phyloP scores from a whole-genome alignment of 1,140 invertebrate species.

The Cherax quadricarinatus region DNA sequence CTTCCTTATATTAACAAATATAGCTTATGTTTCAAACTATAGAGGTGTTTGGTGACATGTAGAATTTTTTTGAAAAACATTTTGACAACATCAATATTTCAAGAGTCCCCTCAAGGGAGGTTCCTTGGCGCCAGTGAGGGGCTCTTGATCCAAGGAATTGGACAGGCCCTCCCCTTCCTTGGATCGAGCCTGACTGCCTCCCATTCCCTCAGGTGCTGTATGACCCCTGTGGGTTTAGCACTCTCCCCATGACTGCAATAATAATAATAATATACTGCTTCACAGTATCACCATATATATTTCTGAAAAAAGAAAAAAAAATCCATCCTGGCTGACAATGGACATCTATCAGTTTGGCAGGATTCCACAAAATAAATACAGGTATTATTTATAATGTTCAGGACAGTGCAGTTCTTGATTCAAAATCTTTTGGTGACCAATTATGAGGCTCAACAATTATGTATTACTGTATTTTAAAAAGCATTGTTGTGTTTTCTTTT shows the following conservation, averaged over 20 bases:
- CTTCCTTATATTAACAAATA: constrained; percentile 10
- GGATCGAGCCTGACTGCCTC: too few relatives aligned
- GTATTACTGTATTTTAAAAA: neutral
- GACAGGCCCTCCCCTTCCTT: too few relatives aligned
- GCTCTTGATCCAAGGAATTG: too few relatives aligned
- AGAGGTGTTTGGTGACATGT: constrained; percentile 1
- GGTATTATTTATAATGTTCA: neutral
- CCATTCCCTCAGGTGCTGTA: too few relatives aligned
- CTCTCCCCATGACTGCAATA: too few relatives aligned
- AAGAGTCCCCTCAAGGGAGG: too few relatives aligned
- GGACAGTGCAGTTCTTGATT: neutral
- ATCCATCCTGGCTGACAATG: neutral
- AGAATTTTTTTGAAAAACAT: neutral
- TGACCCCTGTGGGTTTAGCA: too few relatives aligned
- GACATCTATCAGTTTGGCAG: neutral
- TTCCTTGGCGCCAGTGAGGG: too few relatives aligned
- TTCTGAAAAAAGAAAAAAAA: neutral
- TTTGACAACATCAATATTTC: neutral
- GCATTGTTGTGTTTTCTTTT: too few relatives aligned
- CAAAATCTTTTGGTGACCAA: neutral
- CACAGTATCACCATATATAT: neutral
- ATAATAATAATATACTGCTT: neutral
- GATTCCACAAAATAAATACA: neutral
- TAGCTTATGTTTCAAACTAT: neutral
- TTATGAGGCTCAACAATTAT: too few relatives aligned